Evolutionary conservation across 2,888 invertebrate genomes (phyloP), one percentile per base, ranked within the genome.

Genomic region (Calliphora vomitoria): DNA sequence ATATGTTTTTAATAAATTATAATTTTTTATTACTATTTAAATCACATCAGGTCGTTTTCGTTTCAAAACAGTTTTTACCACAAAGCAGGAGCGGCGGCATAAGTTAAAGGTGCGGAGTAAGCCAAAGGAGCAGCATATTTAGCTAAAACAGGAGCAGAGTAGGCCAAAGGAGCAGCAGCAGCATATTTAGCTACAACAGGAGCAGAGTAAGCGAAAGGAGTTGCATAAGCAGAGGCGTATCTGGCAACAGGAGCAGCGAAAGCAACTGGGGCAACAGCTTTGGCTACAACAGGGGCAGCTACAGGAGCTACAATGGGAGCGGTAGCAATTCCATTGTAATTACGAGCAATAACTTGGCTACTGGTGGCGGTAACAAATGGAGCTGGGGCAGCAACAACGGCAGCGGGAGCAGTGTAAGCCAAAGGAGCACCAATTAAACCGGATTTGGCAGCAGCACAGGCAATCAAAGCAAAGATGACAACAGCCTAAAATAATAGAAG

Each of bases 261-360:
- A 15, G 87, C 69, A 81, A 90, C 13, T 0, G 85, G 89, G 0
- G 89, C 84, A 10, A 13, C 44, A 58, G 58, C 5, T 62, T 62
- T 72, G 38, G 64, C 81, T 20, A 88, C 25, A n/a, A 79, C 74
- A 3, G 89, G 87, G 13, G 89, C 85, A 41, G 90, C 89, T 8
- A 76, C 76, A 1, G 82, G 78, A 15, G 91, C 91, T 20, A 91
- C 41, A 31, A 92, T 79, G 4, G 91, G 91, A 15, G 90, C 89
- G 0, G 68, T 75, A 11, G 88, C 83, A 58, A 89, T 62, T 15
- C 88, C 87, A 90, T 92, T 92, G 89, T 89, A 90, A 78, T 92
- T 92, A 1, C 92, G 88, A 25, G 91, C 91, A 86, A 91, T 64
- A 81, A 90, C 89, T 86, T 92, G 92, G 62, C 90, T 91, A 15